Evolutionary conservation across 2,113 vertebrate species (phyloP).

Genomic region (Cryptotis parvus): DNA sequence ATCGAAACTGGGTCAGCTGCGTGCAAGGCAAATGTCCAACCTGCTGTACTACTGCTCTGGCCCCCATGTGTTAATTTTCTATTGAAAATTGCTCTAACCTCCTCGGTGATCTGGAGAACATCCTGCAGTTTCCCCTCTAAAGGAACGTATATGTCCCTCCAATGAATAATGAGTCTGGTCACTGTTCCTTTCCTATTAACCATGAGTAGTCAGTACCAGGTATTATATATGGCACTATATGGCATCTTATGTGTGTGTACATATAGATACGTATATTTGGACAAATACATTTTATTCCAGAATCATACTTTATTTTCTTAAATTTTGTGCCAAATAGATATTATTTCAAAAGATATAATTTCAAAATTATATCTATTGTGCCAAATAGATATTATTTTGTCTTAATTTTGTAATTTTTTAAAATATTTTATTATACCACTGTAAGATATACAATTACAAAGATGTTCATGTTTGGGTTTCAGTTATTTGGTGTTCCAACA

Average conservation of each 20-base stretch:
- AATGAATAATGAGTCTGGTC: background rate
- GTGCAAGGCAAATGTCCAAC: too few relatives aligned
- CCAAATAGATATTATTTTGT: background rate
- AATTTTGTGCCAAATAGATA: background rate
- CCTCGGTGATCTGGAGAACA: background rate
- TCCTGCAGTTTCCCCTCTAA: background rate
- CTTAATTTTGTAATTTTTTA: conserved; percentile 33
- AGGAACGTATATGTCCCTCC: background rate
- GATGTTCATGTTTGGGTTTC: too few relatives aligned
- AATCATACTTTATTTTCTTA: too few relatives aligned
- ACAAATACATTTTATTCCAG: too few relatives aligned
- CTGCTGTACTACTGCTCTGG: too few relatives aligned
- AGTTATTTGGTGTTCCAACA: too few relatives aligned
- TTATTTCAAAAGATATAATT: too few relatives aligned
- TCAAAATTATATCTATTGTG: too few relatives aligned
- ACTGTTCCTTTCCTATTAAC: background rate
- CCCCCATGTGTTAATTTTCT: conserved; percentile 2
- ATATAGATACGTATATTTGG: background rate
- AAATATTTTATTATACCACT: too few relatives aligned
- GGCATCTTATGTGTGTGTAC: background rate
- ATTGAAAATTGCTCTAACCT: background rate
- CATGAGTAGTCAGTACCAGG: background rate
- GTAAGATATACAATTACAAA: too few relatives aligned
- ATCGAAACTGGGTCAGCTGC: too few relatives aligned
- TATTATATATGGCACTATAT: background rate